phyloP scores from a whole-genome alignment of 2,888 invertebrate genomes.

The Criorhina ranunculi region DNA sequence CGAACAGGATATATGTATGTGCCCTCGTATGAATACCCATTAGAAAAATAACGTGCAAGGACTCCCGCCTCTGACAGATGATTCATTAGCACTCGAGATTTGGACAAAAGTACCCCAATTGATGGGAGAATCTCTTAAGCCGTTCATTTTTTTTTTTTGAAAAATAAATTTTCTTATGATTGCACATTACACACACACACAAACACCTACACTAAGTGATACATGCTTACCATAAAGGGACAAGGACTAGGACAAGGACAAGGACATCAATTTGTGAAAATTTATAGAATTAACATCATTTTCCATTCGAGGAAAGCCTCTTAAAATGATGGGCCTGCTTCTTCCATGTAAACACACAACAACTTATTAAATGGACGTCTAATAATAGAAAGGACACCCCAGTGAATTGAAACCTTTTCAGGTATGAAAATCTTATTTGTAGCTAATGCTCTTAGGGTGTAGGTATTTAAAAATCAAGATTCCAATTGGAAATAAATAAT shows the following conservation, averaged over 20 bases:
- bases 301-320: constrained; percentile 20
- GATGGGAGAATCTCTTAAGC: background rate
- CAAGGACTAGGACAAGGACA: constrained; percentile 37
- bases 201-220: no score
- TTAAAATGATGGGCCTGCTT: constrained; percentile 24
- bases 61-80: background rate
- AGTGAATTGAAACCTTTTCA: constrained; percentile 1
- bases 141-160: background rate
- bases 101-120: constrained; percentile 13
- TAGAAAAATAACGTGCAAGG: constrained; percentile 14
- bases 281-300: constrained; percentile 26
- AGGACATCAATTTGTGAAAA: constrained; percentile 31
- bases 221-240: constrained; percentile 4
- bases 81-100: background rate
- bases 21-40: constrained; percentile 5
- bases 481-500: constrained; percentile 14
- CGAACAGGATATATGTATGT: background rate
- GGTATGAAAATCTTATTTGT: constrained; percentile 26
- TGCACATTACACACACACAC: no score
- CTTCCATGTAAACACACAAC: background rate
- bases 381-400: constrained; percentile 14
- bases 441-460: background rate
- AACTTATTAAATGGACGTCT: constrained; percentile 1
- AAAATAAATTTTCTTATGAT: background rate
- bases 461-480: background rate